Conservation (phyloP, 2,113 vertebrate species). For the Strigops habroptila region DNA sequence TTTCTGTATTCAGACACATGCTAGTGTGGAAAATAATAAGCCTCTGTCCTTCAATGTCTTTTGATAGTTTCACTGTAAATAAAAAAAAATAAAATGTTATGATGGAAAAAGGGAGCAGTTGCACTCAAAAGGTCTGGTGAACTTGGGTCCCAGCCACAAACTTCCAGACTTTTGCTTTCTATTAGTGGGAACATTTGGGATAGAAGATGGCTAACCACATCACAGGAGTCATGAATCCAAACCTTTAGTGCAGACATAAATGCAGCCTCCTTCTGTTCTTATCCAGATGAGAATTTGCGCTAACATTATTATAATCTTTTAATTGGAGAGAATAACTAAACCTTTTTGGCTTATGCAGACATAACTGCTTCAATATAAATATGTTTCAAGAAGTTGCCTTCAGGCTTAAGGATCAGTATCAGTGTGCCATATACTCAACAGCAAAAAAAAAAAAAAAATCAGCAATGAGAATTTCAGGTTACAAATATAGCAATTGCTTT, state of each 20-base stretch:
- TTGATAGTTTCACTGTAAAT: neutral
- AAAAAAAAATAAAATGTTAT: neutral
- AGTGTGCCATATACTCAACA: neutral
- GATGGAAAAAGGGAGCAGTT: neutral
- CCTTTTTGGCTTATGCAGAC: neutral
- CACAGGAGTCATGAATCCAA: neutral
- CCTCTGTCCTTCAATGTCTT: neutral
- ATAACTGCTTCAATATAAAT: neutral
- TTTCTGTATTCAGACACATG: neutral
- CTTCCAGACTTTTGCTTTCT: neutral
- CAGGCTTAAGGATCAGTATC: neutral
- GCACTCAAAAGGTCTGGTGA: neutral
- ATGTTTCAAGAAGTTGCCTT: neutral
- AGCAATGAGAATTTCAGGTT: neutral
- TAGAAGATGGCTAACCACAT: neutral
- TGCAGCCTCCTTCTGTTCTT: neutral
- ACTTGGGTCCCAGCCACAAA: neutral
- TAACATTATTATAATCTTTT: neutral
- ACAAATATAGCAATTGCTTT: neutral
- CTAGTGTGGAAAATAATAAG: neutral
- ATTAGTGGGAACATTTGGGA: neutral
- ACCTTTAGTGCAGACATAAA: neutral
- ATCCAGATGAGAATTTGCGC: neutral
- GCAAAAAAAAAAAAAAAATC: neutral
- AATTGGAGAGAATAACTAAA: neutral